These are phyloP conservation scores for Eclectus roratus DNA, from an alignment of 2,113 vertebrate species.

Conservation along the genomic window DNA sequence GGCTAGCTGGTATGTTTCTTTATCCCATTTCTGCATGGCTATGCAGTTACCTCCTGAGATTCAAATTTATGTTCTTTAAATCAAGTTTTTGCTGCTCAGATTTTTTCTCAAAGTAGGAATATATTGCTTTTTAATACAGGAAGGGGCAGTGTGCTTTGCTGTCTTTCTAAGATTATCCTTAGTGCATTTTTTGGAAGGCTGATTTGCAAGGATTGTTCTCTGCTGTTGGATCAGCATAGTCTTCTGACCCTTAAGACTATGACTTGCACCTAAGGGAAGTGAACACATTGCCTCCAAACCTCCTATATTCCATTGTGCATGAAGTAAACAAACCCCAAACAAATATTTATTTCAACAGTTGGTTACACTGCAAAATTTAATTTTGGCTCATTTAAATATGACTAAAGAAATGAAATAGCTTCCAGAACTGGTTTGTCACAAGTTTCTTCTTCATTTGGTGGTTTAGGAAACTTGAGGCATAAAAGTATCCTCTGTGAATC, in stretches of 20 bases:
- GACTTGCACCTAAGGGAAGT: not conserved
- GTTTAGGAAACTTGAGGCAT: not conserved
- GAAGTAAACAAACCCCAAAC: not conserved
- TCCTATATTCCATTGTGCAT: not conserved
- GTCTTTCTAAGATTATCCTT: not conserved
- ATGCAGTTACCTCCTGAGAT: not conserved
- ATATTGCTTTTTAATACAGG: not conserved
- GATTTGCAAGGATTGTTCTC: not conserved
- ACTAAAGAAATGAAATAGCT: not conserved
- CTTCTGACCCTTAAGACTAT: not conserved
- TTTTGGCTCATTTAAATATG: not conserved
- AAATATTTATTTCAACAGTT: not conserved
- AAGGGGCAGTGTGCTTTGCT: not conserved
- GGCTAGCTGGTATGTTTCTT: not conserved
- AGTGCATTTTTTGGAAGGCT: not conserved
- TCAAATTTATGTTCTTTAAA: not conserved
- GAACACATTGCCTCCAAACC: not conserved
- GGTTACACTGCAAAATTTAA: not conserved
- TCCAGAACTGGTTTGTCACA: not conserved
- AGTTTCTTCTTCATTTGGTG: not conserved
- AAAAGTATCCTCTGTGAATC: not conserved
- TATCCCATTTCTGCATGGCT: not conserved
- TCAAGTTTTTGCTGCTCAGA: not conserved
- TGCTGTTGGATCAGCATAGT: rapidly evolving
- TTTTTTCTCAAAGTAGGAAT: not conserved